Base-by-base conservation (phyloP, 2,888 invertebrate species). In the Protula sp. region DNA sequence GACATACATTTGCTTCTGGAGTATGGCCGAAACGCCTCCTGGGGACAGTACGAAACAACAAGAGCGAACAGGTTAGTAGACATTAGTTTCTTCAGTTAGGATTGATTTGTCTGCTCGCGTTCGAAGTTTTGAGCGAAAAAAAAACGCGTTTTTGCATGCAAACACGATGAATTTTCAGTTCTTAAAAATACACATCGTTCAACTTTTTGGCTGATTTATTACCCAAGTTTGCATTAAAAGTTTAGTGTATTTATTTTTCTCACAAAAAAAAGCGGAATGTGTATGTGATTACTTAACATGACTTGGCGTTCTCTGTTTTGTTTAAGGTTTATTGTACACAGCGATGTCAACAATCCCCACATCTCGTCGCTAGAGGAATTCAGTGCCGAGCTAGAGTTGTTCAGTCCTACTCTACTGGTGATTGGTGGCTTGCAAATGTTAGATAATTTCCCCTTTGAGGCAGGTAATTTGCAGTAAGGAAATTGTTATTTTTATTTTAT, bases 401-500 rank as follows among this genome's bases (percentile, higher is more conserved):
- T 87, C 72, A 83, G 85, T 3, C 89, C 91, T 1, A 84, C 89
- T 73, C 82, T 92, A 65, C 83, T 91, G 68, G 89, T 92, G 64
- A 85, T 92, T 57, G 89, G 91, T 72, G 92, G 91, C 5, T 82
- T 92, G 54, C 92, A 92, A 77, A 90, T 91, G 89, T 89, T 92
- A 90, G 91, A 92, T 73, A 90, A 89, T 78, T 90, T 87, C 78
- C 89, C 88, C 2, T 88, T 87, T 70, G 81, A 83, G 67, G 79
- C 83, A 76, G 86, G 87, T 84, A 79, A 14, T 14, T 38, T 9
- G 19, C 9, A 22, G 31, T 2, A 1, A 30, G n/a, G 9, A 14
- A 2, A 9, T 27, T 22, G 3, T n/a, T 50, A 28, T 28, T 22
- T 50, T 27, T 22, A 22, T 50, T 27, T 9, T 28, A n/a, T n/a